Percentiles rank a stretch among this genome's conserved stretches.
These are phyloP conservation scores for Lagopus leucura DNA, from an alignment of 2,113 vertebrate genomes.

Conservation along the genomic window DNA sequence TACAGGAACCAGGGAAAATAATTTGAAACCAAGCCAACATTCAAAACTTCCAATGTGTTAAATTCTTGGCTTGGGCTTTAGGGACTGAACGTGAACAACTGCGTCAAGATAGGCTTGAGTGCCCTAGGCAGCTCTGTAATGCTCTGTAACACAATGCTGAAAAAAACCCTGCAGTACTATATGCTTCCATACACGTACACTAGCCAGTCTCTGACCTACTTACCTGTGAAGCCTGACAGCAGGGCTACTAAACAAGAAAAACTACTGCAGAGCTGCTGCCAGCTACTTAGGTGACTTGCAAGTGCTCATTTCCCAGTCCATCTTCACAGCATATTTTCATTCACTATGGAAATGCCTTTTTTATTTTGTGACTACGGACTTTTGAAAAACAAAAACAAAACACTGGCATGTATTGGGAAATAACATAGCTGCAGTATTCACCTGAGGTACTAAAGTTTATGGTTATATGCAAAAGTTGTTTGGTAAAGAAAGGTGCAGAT, in stretches of 20 bases:
- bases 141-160: not conserved
- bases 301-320: not conserved
- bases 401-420: not conserved
- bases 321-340: not conserved
- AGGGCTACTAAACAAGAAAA: constrained; percentile 57
- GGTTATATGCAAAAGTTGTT: not conserved
- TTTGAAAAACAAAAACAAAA: too few species aligned
- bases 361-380: not conserved
- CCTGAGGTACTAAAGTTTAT: accelerated
- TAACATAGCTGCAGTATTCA: not conserved
- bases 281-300: not conserved
- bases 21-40: not conserved
- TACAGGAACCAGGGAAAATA: not conserved
- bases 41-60: not conserved
- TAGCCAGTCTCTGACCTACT: constrained; percentile 55
- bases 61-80: not conserved
- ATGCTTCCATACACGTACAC: constrained; percentile 65
- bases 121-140: not conserved
- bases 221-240: constrained; percentile 56
- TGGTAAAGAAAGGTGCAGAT: not conserved
- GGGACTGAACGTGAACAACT: not conserved
- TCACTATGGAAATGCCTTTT: not conserved
- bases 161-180: constrained; percentile 15
- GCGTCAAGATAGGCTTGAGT: not conserved
- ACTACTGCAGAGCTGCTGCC: constrained; percentile 29